phyloP scores from a whole-genome alignment of 2,113 vertebrate species.

The Triplophysa tibetana region DNA sequence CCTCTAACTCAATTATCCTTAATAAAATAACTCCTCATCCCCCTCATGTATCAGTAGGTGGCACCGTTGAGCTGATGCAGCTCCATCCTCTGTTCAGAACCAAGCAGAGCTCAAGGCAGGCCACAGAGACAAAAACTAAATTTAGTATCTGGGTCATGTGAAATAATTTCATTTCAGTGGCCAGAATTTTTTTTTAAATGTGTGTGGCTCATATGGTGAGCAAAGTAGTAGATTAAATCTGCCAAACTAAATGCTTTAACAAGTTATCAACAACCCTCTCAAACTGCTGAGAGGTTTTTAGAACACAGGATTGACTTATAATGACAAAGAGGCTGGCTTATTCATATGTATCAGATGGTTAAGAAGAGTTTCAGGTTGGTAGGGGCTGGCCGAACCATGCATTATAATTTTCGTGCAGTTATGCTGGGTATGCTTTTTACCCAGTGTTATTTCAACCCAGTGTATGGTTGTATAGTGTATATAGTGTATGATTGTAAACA shows the following conservation, averaged over 20 bases:
- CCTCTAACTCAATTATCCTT: neutral
- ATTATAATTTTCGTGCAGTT: neutral
- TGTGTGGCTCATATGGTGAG: slow-evolving; percentile 50
- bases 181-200: slow-evolving; percentile 67
- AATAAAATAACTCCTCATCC: neutral
- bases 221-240: slow-evolving; percentile 56
- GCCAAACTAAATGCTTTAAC: neutral
- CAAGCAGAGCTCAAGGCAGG: neutral
- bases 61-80: slow-evolving; percentile 65
- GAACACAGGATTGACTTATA: neutral
- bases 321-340: neutral
- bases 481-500: too few species aligned
- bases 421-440: neutral
- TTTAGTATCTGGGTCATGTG: slow-evolving; percentile 72
- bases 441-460: too few species aligned
- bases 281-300: neutral
- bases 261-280: slow-evolving; percentile 23
- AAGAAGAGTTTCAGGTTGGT: neutral
- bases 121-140: slow-evolving; percentile 60
- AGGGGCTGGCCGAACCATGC: neutral
- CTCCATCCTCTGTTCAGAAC: slow-evolving; percentile 15
- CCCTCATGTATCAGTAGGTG: slow-evolving; percentile 64
- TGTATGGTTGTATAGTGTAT: too few species aligned
- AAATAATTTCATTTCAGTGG: slow-evolving; percentile 67
- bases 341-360: neutral